These are phyloP conservation scores for Butastur rufipennis DNA, from an alignment of 2,113 vertebrate genomes.

Conservation along the genomic window DNA sequence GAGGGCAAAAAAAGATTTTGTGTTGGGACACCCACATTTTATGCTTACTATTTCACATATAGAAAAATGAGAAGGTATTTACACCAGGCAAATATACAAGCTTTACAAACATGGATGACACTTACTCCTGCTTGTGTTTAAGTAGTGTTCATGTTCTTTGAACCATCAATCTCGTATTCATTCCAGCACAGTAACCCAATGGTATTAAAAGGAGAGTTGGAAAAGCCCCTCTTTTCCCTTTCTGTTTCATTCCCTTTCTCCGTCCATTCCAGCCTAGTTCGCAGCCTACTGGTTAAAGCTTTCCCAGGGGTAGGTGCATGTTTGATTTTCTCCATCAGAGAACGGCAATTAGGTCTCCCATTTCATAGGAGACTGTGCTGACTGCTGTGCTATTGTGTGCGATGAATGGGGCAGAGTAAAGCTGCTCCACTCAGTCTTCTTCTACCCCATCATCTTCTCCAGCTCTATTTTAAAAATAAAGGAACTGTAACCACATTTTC, in stretches of 20 bases:
- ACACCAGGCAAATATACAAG: not conserved
- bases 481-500: not conserved
- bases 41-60: constrained; percentile 18
- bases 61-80: not conserved
- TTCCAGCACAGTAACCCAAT: not conserved
- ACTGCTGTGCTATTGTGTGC: not conserved
- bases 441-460: not conserved
- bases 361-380: not conserved
- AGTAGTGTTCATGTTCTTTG: not conserved
- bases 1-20: constrained; percentile 32
- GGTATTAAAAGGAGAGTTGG: not conserved
- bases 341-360: not conserved
- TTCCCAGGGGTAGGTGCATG: not conserved
- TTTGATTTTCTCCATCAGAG: not conserved
- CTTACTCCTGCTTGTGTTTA: not conserved
- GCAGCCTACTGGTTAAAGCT: not conserved
- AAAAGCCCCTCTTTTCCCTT: not conserved
- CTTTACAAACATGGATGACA: not conserved
- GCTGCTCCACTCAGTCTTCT: not conserved
- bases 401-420: not conserved
- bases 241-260: not conserved
- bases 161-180: not conserved
- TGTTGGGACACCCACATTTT: constrained; percentile 29
- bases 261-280: not conserved
- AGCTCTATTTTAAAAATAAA: not conserved